phyloP scores from a whole-genome alignment of 2,113 vertebrate species.

The Symphodus melops region DNA sequence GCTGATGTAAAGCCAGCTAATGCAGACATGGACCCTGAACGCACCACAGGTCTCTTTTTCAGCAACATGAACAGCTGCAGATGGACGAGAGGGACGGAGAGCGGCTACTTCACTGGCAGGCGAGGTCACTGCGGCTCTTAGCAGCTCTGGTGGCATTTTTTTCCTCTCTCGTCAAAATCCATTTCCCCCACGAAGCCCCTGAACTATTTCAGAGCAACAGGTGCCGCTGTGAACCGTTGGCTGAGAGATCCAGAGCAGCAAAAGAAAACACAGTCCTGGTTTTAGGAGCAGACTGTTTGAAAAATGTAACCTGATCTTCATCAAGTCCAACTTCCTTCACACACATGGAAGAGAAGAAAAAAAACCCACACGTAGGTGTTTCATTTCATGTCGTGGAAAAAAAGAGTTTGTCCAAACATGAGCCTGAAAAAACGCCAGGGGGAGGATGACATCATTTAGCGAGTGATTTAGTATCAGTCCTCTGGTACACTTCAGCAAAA shows the following conservation, averaged over 20 bases:
- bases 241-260: slow-evolving; percentile 8
- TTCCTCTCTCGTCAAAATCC: slow-evolving; percentile 53
- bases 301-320: too few relatives aligned
- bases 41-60: slow-evolving; percentile 28
- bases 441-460: slow-evolving; percentile 16
- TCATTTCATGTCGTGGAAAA: not conserved
- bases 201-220: slow-evolving; percentile 63
- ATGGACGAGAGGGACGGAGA: slow-evolving; percentile 25
- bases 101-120: slow-evolving; percentile 37
- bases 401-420: not conserved
- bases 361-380: not conserved
- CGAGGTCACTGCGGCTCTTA: slow-evolving; percentile 52
- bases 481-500: not conserved
- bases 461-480: slow-evolving; percentile 1
- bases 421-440: not conserved
- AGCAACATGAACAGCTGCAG: slow-evolving; percentile 61
- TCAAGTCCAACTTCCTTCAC: too few relatives aligned
- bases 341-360: not conserved
- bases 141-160: slow-evolving; percentile 50
- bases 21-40: slow-evolving; percentile 12
- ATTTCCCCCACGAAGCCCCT: slow-evolving; percentile 46
- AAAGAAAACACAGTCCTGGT: not conserved
- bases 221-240: slow-evolving; percentile 47
- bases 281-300: too few relatives aligned
- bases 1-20: slow-evolving; percentile 53